phyloP scores from a whole-genome alignment of 53 echinoderm and acorn worm species.

The Luidia sarsii region DNA sequence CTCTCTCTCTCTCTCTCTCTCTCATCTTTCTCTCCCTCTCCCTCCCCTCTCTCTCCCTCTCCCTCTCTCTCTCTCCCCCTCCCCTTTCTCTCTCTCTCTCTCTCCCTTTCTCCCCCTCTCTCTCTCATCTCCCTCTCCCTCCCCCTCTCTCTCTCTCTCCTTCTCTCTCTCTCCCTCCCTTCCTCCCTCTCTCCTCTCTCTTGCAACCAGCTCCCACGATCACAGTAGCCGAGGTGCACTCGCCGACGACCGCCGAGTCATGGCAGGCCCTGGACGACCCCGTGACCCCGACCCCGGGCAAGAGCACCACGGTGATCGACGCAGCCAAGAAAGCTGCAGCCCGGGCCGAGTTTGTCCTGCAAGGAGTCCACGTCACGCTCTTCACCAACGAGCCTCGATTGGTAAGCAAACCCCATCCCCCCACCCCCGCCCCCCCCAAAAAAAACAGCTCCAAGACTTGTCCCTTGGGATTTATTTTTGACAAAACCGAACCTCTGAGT shows the following conservation, averaged over 20 bases:
- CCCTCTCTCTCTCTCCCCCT: no score
- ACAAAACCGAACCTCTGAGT: not conserved
- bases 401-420: no score
- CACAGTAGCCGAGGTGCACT: slow-evolving; percentile 44
- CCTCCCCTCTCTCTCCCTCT: no score
- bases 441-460: no score
- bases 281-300: slow-evolving; percentile 8
- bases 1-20: no score
- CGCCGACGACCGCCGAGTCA: slow-evolving; percentile 1
- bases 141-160: no score
- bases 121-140: no score
- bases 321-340: slow-evolving; percentile 29
- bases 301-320: slow-evolving; percentile 27
- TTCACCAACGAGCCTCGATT: slow-evolving; percentile 95
- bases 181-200: not conserved
- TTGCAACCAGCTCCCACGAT: slow-evolving; percentile 22
- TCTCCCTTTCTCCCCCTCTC: no score
- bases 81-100: no score
- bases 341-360: slow-evolving; percentile 80
- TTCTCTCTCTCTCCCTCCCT: not conserved
- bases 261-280: slow-evolving; percentile 48
- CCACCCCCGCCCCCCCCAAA: no score
- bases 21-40: no score
- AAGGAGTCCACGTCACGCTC: slow-evolving; percentile 82
- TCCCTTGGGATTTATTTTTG: no score